Evolutionary conservation across 2,113 vertebrate genomes (phyloP).

Genomic region (Antechinus stuartii): DNA sequence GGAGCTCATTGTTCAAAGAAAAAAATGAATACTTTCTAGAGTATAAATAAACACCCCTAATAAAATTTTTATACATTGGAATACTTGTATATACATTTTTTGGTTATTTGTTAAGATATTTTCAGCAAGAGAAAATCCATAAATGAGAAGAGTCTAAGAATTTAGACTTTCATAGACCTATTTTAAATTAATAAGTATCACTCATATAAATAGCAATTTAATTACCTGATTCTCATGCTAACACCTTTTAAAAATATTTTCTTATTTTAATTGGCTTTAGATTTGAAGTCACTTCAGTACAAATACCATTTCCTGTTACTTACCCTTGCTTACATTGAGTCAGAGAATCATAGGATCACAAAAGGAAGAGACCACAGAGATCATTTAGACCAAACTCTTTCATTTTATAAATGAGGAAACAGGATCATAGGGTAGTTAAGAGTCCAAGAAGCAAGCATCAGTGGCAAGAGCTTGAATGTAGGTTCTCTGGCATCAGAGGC

Average conservation of each 20-base stretch:
- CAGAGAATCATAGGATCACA: background rate
- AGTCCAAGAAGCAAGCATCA: background rate
- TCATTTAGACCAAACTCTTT: background rate
- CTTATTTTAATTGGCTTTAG: background rate
- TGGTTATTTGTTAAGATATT: background rate
- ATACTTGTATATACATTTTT: background rate
- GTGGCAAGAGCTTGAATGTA: background rate
- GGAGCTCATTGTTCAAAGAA: background rate
- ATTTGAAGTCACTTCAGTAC: constrained; percentile 1
- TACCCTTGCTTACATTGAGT: background rate
- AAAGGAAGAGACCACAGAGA: background rate
- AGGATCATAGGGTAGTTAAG: background rate
- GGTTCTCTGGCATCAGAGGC: background rate
- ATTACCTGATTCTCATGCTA: background rate
- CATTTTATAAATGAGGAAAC: background rate
- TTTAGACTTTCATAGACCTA: background rate
- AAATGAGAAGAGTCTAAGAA: background rate
- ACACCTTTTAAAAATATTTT: background rate
- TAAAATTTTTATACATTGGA: background rate
- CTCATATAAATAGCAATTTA: background rate
- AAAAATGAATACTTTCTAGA: background rate
- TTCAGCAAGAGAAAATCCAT: background rate
- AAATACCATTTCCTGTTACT: background rate
- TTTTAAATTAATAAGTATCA: background rate
- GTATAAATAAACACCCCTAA: background rate